Conservation (phyloP, 2,888 invertebrate species). For the Dendrolimus houi region DNA sequence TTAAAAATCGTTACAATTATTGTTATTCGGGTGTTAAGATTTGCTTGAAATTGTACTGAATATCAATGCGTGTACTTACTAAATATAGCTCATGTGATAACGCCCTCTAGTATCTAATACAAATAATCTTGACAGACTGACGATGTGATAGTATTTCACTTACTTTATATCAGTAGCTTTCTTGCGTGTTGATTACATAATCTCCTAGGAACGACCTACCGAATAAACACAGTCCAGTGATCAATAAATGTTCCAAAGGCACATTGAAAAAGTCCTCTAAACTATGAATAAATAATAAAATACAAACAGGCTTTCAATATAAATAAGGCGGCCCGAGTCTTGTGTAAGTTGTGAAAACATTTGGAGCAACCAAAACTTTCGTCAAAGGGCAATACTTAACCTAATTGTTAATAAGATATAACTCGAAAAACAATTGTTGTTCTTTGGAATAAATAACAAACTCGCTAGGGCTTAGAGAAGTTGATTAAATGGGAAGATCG, state of each 20-base stretch:
- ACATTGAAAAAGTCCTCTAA: neutral
- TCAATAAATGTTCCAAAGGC: neutral
- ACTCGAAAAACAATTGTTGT: slow-evolving; percentile 11
- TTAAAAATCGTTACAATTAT: no score
- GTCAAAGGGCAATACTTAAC: neutral
- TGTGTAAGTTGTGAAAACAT: slow-evolving; percentile 1
- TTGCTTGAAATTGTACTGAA: no score
- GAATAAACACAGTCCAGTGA: no score
- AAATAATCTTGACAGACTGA: no score
- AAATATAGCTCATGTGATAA: no score
- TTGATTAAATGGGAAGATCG: slow-evolving; percentile 9
- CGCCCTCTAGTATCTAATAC: no score
- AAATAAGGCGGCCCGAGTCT: neutral
- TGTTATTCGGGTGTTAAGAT: no score
- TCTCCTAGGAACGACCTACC: no score
- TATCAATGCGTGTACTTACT: no score
- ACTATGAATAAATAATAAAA: slow-evolving; percentile 2
- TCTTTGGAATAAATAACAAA: neutral
- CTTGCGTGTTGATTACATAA: no score
- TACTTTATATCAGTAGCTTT: no score
- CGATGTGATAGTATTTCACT: no score
- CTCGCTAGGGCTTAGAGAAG: slow-evolving; percentile 4
- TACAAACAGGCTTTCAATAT: neutral
- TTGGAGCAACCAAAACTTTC: slow-evolving; percentile 3
- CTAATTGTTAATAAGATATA: slow-evolving; percentile 12